These are phyloP conservation scores for Sitophilus oryzae DNA, from an alignment of 1,140 invertebrate genomes.

Conservation along the genomic window DNA sequence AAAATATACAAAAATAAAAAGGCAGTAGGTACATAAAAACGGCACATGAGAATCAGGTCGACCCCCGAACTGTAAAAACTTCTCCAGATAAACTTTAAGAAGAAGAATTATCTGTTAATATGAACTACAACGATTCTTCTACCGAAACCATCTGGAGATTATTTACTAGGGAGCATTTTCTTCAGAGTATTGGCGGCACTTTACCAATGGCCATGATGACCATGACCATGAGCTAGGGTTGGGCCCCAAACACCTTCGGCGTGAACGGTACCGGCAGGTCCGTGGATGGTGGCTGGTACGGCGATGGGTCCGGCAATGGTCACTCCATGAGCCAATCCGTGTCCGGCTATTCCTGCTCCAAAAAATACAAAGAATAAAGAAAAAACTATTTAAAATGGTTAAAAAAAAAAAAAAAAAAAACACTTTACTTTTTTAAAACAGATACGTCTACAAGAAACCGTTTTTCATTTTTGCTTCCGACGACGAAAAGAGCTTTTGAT, in stretches of 20 bases:
- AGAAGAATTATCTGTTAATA: neutral
- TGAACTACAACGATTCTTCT: neutral
- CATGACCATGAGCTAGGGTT: slow-evolving; percentile 24
- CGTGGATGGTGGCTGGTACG: slow-evolving; percentile 21
- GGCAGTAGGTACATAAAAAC: no score
- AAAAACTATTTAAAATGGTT: no score
- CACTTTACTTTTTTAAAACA: no score
- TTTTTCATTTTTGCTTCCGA: no score
- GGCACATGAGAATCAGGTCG: no score
- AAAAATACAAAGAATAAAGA: no score
- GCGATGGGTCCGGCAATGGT: slow-evolving; percentile 22
- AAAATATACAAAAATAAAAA: no score
- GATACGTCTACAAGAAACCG: no score
- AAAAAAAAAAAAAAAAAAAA: no score
- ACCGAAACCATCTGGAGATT: slow-evolving; percentile 5
- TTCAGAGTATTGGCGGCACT: neutral
- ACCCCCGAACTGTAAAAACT: slow-evolving; percentile 7
- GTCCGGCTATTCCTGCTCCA: no score
- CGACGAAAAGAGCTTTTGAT: no score
- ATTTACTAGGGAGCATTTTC: slow-evolving; percentile 9
- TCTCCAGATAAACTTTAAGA: slow-evolving; percentile 8
- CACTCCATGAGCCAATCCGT: slow-evolving; percentile 16
- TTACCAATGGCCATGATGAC: slow-evolving; percentile 23
- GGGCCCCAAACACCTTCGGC: slow-evolving; percentile 25
- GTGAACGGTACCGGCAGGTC: slow-evolving; percentile 14